phyloP scores from a whole-genome alignment of 1,140 invertebrate genomes.

The Homarus americanus region DNA sequence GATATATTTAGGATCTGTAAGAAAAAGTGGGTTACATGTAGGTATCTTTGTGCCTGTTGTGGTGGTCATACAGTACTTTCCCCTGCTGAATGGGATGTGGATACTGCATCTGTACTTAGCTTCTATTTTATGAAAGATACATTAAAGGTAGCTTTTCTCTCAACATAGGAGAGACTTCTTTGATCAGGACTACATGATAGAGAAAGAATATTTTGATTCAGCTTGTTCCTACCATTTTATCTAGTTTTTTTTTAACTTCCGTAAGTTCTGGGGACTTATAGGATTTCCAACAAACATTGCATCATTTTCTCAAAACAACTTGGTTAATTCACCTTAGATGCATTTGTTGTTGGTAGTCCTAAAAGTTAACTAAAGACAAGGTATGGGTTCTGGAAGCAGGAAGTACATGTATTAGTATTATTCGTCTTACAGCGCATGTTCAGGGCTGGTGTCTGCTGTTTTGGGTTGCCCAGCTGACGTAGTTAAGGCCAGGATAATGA shows the following conservation, averaged over 20 bases:
- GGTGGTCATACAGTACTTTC: too few relatives aligned
- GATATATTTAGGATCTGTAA: too few relatives aligned
- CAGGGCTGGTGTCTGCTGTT: constrained; percentile 91
- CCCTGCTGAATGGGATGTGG: too few relatives aligned
- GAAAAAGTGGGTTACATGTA: too few relatives aligned
- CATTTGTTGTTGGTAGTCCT: constrained; percentile 4
- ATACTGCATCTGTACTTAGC: too few relatives aligned
- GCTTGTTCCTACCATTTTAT: neutral
- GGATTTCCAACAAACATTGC: neutral
- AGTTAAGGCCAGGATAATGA: constrained; percentile 95
- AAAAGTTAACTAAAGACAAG: neutral
- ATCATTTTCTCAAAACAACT: neutral
- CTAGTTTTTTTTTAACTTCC: neutral
- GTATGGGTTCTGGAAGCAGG: neutral
- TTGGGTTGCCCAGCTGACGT: constrained; percentile 95
- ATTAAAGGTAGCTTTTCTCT: neutral
- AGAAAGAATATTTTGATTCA: neutral
- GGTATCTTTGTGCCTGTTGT: too few relatives aligned
- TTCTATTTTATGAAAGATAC: too few relatives aligned
- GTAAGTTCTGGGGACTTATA: neutral
- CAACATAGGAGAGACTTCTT: neutral
- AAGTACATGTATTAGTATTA: constrained; percentile 35
- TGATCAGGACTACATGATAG: neutral
- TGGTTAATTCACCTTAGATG: neutral
- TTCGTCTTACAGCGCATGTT: constrained; percentile 82